Base-by-base conservation (phyloP, 2,113 vertebrate genomes). In the Myrmecophaga tridactyla region DNA sequence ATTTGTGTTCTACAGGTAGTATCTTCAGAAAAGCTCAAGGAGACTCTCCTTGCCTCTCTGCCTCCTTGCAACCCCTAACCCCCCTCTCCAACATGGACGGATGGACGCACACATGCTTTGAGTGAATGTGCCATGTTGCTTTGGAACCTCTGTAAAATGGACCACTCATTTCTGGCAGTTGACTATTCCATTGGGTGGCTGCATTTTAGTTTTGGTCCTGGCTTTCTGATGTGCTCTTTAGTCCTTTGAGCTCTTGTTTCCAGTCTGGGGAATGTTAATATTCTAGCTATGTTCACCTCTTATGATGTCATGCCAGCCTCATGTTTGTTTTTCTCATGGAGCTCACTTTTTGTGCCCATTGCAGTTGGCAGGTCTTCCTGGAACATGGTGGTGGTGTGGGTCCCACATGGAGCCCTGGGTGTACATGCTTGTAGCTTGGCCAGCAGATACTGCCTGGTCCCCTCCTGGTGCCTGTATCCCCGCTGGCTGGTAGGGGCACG, bases 61-160 rank as follows among this genome's bases (percentile, higher is more conserved):
- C 1, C 18, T 0, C 9, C 0, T 0, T 27, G 4, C 27, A 3
- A 10, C 21, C 9, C 31, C 31, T 1, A 23, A 63, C 9, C 25
- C 20, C 3, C 70, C 14, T 14, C 1, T 6, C 13, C 7, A 4
- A 29, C 27, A 29, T 25, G 10, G 13, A 58, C 20, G 14, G 56
- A 58, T 7, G 21, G 56, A n/a, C 6, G 56, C 60, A 62, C 27
- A 10, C 3, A 10, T 7, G 17, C 65, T 36, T 15, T 7, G 56
- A 39, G 39, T 36, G 4, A 3, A 36, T 43, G 18, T 53, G 3
- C 60, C 2, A 17, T 29, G 29, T 29, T 6, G 0, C 48, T 53
- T 67, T 67, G 23, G 72, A 31, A 62, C 21, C 8, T 25, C 27
- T 43, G 41, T 27, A 13, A 73, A 73, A 15, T 0, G 6, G n/a